Base-by-base conservation (phyloP, 2,113 vertebrate genomes). In the Gila orcuttii region DNA sequence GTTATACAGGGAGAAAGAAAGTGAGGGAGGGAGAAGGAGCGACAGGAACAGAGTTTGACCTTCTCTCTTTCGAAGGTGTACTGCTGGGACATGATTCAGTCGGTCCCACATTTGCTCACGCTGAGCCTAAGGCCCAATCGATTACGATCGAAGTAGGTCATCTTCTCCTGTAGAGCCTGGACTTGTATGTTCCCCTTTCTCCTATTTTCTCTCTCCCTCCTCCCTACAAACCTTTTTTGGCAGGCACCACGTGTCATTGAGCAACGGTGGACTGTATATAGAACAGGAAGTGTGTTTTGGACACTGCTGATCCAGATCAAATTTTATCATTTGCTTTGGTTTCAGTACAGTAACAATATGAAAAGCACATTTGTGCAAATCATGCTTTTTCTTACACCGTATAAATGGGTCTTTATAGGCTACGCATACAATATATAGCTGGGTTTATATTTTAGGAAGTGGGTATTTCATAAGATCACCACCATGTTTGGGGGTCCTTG, bases 111-210 rank as follows among this genome's bases (percentile, higher is more conserved):
- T 90, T 71, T 86, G 83, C 50, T 79, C 87, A 87, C n/a, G 69
- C 79, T 81, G 87, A 82, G 84, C 89, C 79, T 74, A 85, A 85
- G 88, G 87, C 69, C 60, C 87, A 89, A 86, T 87, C 84, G 78
- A 86, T 82, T 89, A 45, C 52, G 42, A 87, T 88, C 80, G 74
- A 89, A 90, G 80, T 89, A 87, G 90, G 88, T 87, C 90, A 90
- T 45, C 62, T 4, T 75, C 28, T 86, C 85, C 84, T 68, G 80
- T 74, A 76, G 28, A 82, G 59, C 28, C 7, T 3, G 15, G 19
- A 10, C 87, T 55, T 60, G 33, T 79, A 25, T 76, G 66, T 59
- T 59, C 73, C 77, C 81, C 28, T 36, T 79, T 75, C 78, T 64
- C 52, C 57, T 47, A 15, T 74, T 52, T 64, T 31, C 75, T 19